Conservation (phyloP, 2,113 vertebrate genomes). For the Catharus minimus region DNA sequence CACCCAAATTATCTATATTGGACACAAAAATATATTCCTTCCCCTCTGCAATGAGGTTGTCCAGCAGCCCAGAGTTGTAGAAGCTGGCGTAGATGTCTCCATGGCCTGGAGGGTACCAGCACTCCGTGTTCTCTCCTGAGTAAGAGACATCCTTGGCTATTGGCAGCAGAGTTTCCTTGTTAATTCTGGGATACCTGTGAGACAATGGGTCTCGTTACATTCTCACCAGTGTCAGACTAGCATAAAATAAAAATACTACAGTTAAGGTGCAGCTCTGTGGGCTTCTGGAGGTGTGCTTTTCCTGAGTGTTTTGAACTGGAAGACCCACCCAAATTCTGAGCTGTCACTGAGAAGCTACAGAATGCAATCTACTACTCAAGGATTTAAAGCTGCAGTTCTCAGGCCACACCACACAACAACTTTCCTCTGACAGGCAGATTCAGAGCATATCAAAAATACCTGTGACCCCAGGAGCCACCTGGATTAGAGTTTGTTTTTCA, state of each 20-base stretch:
- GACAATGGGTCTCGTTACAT: neutral
- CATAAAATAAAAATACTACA: neutral
- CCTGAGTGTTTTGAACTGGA: neutral
- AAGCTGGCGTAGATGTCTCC: slow-evolving; percentile 96
- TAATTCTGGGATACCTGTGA: slow-evolving; percentile 91
- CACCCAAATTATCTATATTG: slow-evolving; percentile 97
- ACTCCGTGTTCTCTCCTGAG: slow-evolving; percentile 86
- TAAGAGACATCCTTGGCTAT: slow-evolving; percentile 84
- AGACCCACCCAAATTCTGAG: neutral
- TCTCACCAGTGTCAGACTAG: neutral
- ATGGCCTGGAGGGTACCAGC: slow-evolving; percentile 96
- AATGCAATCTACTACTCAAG: neutral
- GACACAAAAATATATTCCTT: slow-evolving; percentile 98
- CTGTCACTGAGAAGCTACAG: neutral
- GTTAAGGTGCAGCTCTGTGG: neutral
- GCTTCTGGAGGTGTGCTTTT: neutral
- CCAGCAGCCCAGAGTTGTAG: slow-evolving; percentile 90
- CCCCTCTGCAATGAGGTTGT: slow-evolving; percentile 85
- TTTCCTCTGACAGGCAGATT: too few species aligned
- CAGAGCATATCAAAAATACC: neutral
- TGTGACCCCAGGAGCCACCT: neutral
- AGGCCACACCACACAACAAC: neutral
- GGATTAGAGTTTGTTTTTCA: neutral
- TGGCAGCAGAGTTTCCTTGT: slow-evolving; percentile 94
- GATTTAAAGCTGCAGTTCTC: neutral